phyloP scores from a whole-genome alignment of 1,140 invertebrate species.

The Euglossa dilemma region DNA sequence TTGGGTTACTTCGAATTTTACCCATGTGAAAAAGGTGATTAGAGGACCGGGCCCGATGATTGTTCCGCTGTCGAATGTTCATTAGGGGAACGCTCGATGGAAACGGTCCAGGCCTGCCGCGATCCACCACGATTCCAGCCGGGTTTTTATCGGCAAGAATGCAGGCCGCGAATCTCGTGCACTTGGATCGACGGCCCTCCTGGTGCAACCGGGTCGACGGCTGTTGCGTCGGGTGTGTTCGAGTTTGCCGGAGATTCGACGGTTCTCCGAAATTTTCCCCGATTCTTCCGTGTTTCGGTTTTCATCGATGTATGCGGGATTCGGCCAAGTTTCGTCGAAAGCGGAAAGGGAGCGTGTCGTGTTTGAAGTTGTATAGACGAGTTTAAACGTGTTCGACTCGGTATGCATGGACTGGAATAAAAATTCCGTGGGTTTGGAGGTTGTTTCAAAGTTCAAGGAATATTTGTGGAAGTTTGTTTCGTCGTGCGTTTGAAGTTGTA shows the following conservation, averaged over 20 bases:
- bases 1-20: constrained; percentile 57
- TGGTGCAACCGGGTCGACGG: neutral
- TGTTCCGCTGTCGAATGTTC: constrained; percentile 49
- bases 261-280: neutral
- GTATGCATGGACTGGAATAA: neutral
- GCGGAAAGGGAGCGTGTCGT: no score
- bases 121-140: neutral
- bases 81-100: constrained; percentile 40
- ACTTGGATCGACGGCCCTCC: neutral
- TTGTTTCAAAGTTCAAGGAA: no score
- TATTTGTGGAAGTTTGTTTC: no score
- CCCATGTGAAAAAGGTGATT: constrained; percentile 59
- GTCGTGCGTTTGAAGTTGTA: no score
- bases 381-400: no score
- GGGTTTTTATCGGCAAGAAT: neutral
- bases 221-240: neutral
- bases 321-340: no score
- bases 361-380: no score
- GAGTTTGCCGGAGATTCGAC: neutral
- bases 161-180: neutral
- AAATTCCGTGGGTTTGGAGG: neutral
- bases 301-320: neutral
- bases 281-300: no score
- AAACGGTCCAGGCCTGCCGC: constrained; percentile 7
- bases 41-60: constrained; percentile 41